Conservation (phyloP, 2,888 invertebrate genomes). For the Atrina japonica region DNA sequence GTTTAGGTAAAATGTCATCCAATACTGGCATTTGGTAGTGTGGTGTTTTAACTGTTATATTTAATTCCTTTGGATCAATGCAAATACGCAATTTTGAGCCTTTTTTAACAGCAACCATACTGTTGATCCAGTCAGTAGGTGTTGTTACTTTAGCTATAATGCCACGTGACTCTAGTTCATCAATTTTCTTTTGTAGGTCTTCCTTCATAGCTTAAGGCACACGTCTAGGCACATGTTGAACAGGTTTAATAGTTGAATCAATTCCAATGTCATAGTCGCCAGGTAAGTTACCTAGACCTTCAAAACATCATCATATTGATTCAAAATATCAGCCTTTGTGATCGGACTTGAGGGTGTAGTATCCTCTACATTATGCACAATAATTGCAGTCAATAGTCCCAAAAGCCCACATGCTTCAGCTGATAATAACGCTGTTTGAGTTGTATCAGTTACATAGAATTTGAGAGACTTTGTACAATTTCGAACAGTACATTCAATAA, state of each 20-base stretch:
- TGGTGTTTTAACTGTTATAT: slow-evolving; percentile 43
- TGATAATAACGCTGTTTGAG: neutral
- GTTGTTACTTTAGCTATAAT: slow-evolving; percentile 19
- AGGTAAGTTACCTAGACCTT: slow-evolving; percentile 11
- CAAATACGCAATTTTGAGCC: slow-evolving; percentile 6
- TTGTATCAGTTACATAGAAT: neutral
- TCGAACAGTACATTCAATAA: neutral
- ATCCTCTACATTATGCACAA: neutral
- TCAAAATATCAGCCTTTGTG: neutral
- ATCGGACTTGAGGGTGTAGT: neutral
- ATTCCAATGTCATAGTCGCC: slow-evolving; percentile 4
- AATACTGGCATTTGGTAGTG: slow-evolving; percentile 50
- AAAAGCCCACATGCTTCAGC: slow-evolving; percentile 4
- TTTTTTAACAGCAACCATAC: slow-evolving; percentile 29
- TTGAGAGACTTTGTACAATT: no score
- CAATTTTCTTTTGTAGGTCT: neutral
- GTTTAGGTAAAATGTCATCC: slow-evolving; percentile 53
- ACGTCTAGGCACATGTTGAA: slow-evolving; percentile 10
- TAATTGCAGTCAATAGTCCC: neutral
- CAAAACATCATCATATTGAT: slow-evolving; percentile 3
- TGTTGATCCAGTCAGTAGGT: slow-evolving; percentile 29
- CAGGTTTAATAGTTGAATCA: slow-evolving; percentile 20
- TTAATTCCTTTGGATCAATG: slow-evolving; percentile 39
- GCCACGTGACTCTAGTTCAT: neutral
- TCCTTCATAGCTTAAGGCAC: slow-evolving; percentile 7